Base-by-base conservation (phyloP, 2,113 vertebrate genomes). In the Hiodon tergisus region DNA sequence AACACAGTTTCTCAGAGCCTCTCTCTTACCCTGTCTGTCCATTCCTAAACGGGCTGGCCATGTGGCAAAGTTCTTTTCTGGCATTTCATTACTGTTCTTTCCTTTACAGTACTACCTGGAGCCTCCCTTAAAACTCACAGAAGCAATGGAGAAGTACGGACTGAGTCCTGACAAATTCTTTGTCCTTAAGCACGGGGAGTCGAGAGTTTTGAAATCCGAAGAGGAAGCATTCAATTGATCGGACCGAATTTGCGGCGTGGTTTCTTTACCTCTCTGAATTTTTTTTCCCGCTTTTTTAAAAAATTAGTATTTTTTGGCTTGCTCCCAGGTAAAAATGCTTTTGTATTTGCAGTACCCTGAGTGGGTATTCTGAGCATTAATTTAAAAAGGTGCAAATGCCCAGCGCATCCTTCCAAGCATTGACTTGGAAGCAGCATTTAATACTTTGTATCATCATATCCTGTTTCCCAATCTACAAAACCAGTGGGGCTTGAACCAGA, bases 151-250 rank as follows among this genome's bases (percentile, higher is more conserved):
- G 66, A 87, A 87, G 85, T 93, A 92, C 0, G 93, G 93, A 77
- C 89, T 96, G 79, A 90, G 89, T 59, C 83, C 84, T 46, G 93
- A 96, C 1, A 90, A 91, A 60, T 99, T 99, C 89, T 96, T 98
- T 86, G 88, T 94, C 5, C 78, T 99, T 78, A 88, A 87, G 74
- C 97, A 99, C 0, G 96, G 97, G 75, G 96, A 98, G 80, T 96
- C 96, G 16, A 91, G 88, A 76, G 88, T 93, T 13, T 80, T 98
- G 72, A 85, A 86, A 4, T 69, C 83, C 9, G 87, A 87, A 1
- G 83, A 88, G 4, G 86, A 93, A 9, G 87, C 80, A 13, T 86
- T 88, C 61, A 81, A 92, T 46, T 92, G 86, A 88, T 60, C 7
- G 50, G 72, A 70, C 7, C 6, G 14, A 47, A 66, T 9, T 9